These are phyloP conservation scores for Sylvia borin DNA, from an alignment of 2,797 vertebrate genomes.

Conservation along the genomic window DNA sequence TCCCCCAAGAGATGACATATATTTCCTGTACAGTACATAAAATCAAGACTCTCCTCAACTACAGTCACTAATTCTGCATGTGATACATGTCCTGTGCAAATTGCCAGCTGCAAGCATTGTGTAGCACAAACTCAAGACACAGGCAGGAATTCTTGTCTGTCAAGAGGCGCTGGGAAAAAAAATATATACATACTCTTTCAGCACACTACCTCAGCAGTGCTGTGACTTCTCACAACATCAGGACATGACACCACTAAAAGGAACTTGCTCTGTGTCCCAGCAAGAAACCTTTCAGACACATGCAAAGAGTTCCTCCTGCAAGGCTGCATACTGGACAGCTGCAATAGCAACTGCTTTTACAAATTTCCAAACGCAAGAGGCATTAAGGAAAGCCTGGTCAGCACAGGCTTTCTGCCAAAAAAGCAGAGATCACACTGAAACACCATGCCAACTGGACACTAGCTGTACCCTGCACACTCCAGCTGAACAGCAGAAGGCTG, in stretches of 20 bases:
- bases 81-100: background rate
- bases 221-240: background rate
- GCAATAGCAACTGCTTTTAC: background rate
- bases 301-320: background rate
- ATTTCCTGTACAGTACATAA: background rate
- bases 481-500: background rate
- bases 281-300: background rate
- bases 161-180: background rate
- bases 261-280: background rate
- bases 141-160: background rate
- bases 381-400: background rate
- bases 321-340: background rate
- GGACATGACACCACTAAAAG: background rate
- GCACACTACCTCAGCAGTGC: background rate
- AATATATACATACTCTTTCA: background rate
- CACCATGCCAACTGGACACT: rapidly evolving
- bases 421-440: background rate
- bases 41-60: background rate
- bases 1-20: background rate
- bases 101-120: background rate
- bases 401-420: background rate
- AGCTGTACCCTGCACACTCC: background rate
- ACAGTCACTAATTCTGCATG: background rate
- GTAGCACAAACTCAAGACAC: background rate
- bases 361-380: background rate